Evolutionary conservation across 2,113 vertebrate species (phyloP).

Genomic region (Promerops cafer): DNA sequence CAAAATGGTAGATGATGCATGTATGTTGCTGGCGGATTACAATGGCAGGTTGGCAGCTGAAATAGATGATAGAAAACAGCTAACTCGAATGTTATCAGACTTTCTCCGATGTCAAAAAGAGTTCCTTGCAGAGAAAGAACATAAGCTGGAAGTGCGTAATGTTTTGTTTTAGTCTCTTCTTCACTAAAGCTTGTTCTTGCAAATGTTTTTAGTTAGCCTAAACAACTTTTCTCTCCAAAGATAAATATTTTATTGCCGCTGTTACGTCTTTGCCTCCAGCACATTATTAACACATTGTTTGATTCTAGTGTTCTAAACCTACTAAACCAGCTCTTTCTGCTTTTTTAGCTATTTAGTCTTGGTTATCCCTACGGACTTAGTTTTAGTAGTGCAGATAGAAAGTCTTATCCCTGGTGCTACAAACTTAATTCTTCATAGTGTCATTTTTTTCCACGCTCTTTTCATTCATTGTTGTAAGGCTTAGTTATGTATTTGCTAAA

Average conservation of each 20-base stretch:
- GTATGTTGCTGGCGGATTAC: conserved; percentile 97
- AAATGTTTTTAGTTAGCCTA: conserved; percentile 29
- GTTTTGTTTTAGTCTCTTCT: conserved; percentile 65
- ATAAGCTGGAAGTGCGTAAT: conserved; percentile 98
- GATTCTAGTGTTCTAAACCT: background rate
- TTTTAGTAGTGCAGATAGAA: background rate
- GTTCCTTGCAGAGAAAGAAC: conserved; percentile 93
- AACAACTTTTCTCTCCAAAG: conserved; percentile 19
- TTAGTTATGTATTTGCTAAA: background rate
- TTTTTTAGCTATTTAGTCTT: background rate
- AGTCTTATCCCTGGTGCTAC: background rate
- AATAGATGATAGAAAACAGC: conserved; percentile 95
- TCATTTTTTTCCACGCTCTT: background rate
- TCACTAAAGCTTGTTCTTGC: conserved; percentile 44
- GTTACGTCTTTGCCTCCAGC: background rate
- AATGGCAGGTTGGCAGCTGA: conserved; percentile 96
- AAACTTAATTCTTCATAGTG: background rate
- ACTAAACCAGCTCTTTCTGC: background rate
- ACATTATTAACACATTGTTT: background rate
- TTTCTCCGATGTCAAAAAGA: conserved; percentile 97
- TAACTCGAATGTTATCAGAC: conserved; percentile 89
- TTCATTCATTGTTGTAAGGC: background rate
- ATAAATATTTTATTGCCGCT: background rate
- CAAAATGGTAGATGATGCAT: conserved; percentile 90
- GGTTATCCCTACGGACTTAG: background rate